Conservation (phyloP, 2,888 invertebrate species). For the Drosophila aldrichi region DNA sequence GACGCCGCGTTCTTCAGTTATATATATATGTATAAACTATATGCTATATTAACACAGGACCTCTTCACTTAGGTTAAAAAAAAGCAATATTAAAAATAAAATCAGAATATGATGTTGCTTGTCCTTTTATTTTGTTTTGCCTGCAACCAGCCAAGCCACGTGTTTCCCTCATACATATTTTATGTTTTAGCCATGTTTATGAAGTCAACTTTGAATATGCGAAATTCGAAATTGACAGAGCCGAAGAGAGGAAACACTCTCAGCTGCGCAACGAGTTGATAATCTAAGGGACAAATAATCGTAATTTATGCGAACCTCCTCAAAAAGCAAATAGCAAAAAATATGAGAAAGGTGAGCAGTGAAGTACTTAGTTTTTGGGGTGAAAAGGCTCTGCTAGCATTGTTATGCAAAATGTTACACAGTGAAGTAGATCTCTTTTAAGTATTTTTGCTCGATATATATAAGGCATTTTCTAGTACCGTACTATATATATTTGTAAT, state of each 20-base stretch:
- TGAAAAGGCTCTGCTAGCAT: too few species aligned
- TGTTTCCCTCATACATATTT: slow-evolving; percentile 60
- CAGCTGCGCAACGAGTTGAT: slow-evolving; percentile 60
- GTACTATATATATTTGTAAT: too few species aligned
- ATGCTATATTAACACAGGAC: not conserved
- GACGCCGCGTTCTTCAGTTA: slow-evolving; percentile 50
- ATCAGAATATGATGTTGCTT: slow-evolving; percentile 50
- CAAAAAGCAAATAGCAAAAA: slow-evolving; percentile 9
- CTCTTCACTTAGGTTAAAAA: slow-evolving; percentile 7
- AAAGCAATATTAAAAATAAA: slow-evolving; percentile 4
- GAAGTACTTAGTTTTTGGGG: not conserved
- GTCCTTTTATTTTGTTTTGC: slow-evolving; percentile 18
- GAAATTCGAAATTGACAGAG: slow-evolving; percentile 36
- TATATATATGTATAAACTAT: not conserved
- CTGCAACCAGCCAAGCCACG: slow-evolving; percentile 50
- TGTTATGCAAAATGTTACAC: not conserved
- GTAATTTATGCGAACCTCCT: slow-evolving; percentile 69
- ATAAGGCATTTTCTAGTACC: too few species aligned
- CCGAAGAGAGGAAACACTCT: slow-evolving; percentile 13
- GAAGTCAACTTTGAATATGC: slow-evolving; percentile 26
- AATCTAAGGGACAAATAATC: slow-evolving; percentile 70
- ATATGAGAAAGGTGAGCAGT: slow-evolving; percentile 3
- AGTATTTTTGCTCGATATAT: not conserved
- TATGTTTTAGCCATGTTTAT: slow-evolving; percentile 49
- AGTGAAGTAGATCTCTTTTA: not conserved